phyloP scores from a whole-genome alignment of 1,140 invertebrate species.

The Nasonia longicornis region DNA sequence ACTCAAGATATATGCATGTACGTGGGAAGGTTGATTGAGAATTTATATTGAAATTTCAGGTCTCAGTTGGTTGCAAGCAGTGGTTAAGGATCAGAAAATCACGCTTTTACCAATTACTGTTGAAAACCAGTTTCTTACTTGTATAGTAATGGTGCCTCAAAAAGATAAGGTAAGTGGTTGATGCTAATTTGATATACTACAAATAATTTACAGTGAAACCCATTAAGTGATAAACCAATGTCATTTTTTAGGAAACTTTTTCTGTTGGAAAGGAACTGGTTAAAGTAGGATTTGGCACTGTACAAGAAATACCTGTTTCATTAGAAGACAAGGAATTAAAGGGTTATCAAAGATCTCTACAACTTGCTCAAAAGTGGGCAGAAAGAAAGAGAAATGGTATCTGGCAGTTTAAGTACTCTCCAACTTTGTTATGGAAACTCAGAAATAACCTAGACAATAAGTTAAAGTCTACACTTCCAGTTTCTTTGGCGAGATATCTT shows the following conservation, averaged over 20 bases:
- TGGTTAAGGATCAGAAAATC: conserved; percentile 64
- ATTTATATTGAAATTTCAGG: conserved; percentile 53
- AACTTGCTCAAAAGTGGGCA: conserved; percentile 64
- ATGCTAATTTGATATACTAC: background rate
- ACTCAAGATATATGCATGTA: background rate
- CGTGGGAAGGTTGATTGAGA: background rate
- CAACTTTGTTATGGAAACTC: conserved; percentile 60
- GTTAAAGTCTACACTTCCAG: conserved; percentile 54
- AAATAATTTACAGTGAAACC: background rate
- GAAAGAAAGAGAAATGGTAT: conserved; percentile 66
- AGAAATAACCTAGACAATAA: conserved; percentile 52
- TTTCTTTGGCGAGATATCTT: conserved; percentile 49
- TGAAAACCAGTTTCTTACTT: conserved; percentile 64
- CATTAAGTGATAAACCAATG: conserved; percentile 21
- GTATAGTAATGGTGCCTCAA: conserved; percentile 64
- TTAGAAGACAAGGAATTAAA: conserved; percentile 50
- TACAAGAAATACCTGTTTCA: conserved; percentile 50
- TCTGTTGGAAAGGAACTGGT: conserved; percentile 65
- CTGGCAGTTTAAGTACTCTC: conserved; percentile 66
- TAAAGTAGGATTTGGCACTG: conserved; percentile 67
- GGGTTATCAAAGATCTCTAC: conserved; percentile 61
- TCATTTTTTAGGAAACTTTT: conserved; percentile 52
- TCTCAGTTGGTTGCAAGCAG: conserved; percentile 69
- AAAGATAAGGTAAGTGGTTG: conserved; percentile 55
- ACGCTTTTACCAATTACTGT: conserved; percentile 66